Evolutionary conservation across 2,888 invertebrate species (phyloP), one percentile per base, ranked within the genome.

Genomic region (Ophion obscuratus): DNA sequence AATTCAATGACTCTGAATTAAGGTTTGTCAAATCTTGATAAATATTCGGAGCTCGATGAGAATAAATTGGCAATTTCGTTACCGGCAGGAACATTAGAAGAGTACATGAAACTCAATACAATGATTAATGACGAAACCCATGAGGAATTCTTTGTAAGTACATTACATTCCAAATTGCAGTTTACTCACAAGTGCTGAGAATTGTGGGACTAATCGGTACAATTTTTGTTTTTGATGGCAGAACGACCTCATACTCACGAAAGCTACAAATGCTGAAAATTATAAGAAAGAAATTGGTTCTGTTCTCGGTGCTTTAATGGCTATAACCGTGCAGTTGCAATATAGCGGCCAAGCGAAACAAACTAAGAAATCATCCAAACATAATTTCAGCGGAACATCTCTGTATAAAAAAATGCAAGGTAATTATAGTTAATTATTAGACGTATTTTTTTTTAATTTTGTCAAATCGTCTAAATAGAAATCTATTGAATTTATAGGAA

Each of bases 81-180:
- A 40, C 66, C 66, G 11, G 66, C 66, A 11, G 66, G 31, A 66
- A 31, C 66, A 31, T 27, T 66, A 17, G 66, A 66, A 10, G 66
- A 66, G 11, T 66, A 31, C 36, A 66, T 66, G 17, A 66, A 66
- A 31, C 36, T 66, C 31, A 40, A 66, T 66, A 31, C 27, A 66
- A 66, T 66, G 66, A 17, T 66, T 11, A 66, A 66, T 31, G 66
- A 66, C 17, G 36, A 40, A 66, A 31, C 31, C 36, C 31, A 66
- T 66, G 66, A 66, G 66, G 66, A 66, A 10, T 66, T 66, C 31
- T 66, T 66, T 66, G 66, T 66, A 66, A 66, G 66, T 66, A 66
- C 40, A 66, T 31, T 31, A 66, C 66, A 31, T 66, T 31, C 17
- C 31, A 36, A 31, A 66, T 66, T 31, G 17, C 66, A 66, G 66